Conservation (phyloP, 2,888 invertebrate genomes). For the Marronus borbonicus region DNA sequence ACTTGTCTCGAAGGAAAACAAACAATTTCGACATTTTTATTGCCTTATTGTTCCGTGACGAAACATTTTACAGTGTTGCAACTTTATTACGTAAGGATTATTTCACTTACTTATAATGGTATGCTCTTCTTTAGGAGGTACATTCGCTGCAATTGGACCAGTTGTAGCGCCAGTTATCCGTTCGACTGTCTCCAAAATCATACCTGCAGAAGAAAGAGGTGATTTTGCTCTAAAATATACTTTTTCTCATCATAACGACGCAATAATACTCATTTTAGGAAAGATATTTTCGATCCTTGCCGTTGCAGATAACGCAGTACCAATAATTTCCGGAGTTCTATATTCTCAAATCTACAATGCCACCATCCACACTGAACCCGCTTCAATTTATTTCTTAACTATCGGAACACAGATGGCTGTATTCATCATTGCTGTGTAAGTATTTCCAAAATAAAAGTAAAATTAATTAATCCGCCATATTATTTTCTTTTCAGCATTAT, state of each 20-base stretch:
- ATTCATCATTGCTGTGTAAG: constrained; percentile 80
- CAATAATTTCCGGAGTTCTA: constrained; percentile 81
- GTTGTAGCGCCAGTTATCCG: constrained; percentile 85
- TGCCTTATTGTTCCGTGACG: too few relatives aligned
- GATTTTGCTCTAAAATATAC: neutral
- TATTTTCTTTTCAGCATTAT: constrained; percentile 55
- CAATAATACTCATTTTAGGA: constrained; percentile 59
- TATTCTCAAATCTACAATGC: constrained; percentile 83
- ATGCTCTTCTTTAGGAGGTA: constrained; percentile 73
- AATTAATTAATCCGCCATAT: too few relatives aligned
- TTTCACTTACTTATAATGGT: neutral
- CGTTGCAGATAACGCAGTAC: constrained; percentile 87
- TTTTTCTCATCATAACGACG: neutral
- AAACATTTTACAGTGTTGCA: too few relatives aligned
- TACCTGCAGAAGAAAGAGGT: constrained; percentile 80
- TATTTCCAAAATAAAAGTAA: constrained; percentile 57
- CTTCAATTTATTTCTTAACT: constrained; percentile 82
- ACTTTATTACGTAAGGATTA: too few relatives aligned
- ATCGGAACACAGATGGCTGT: constrained; percentile 80
- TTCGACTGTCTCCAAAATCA: constrained; percentile 87
- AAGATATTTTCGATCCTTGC: constrained; percentile 85
- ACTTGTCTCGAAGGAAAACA: too few relatives aligned
- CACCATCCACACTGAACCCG: constrained; percentile 75
- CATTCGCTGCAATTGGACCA: constrained; percentile 83
- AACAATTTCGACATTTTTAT: too few relatives aligned